Base-by-base conservation (phyloP, 2,888 invertebrate species). In the Aporophyla nigra region DNA sequence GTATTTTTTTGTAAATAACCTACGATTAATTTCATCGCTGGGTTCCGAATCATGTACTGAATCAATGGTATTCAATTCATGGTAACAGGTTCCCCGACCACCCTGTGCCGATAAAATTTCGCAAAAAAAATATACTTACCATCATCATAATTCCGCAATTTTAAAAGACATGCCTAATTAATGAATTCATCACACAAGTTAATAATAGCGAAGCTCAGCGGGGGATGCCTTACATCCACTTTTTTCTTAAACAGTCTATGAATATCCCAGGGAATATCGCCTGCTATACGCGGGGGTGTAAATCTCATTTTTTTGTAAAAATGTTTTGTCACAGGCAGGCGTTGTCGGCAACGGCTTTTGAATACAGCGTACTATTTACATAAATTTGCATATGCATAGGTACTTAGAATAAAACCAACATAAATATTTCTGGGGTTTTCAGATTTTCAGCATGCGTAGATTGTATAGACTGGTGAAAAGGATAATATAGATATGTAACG, bases 271-370 rank as follows among this genome's bases (percentile, higher is more conserved):
- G 86, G 86, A 86, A 85, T 84, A 84, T 83, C 86, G 88, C 77
- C 78, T 78, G 81, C 83, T 85, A 71, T 84, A 83, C 87, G 91
- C 83, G 90, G 90, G 90, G 89, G 91, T 87, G 84, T 83, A 69
- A 80, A 81, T 74, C 63, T 75, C 21, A 46, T 72, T 74, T 73
- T 79, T 61, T 72, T 80, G 65, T 56, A 80, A 74, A 81, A 73
- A 82, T 75, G 49, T 82, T 80, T 83, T 86, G 76, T 81, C 82
- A 79, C 82, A 33, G 71, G 71, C 83, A 66, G 43, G 70, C 80
- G 69, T 71, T 82, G 71, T 40, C 78, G 78, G 71, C 79, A 76
- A 79, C 79, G 72, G 76, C 69, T 83, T 84, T 83, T 86, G 86
- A 81, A 84, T 86, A 82, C 81, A 82, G 72, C 79, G 73, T 69